Base-by-base conservation (phyloP, 2,888 invertebrate species). In the Plebejus argus region DNA sequence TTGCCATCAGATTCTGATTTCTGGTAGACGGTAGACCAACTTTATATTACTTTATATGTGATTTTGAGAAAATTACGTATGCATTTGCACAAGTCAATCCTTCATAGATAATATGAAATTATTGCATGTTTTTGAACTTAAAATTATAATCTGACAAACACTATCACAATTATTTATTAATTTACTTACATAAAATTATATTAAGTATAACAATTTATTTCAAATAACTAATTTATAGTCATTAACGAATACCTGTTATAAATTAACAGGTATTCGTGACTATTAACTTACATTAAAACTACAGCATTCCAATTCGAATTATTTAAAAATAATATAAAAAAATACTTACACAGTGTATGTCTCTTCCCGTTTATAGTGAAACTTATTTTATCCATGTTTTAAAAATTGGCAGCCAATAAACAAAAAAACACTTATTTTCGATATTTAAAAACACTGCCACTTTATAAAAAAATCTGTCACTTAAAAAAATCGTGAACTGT, bases 351-450 rank as follows among this genome's bases (percentile, higher is more conserved):
- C 35, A 90, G 76, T 5, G 83, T 81, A 80, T 85, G 88, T 0
- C 79, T 82, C 8, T 88, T 86, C 12, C 89, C 89, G 76, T 91
- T 91, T 0, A 91, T 82, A 0, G 87, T 87, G 76, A 91, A 90
- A 74, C 84, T 79, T 70, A 90, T 85, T 83, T 85, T 86, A 82
- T 90, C 88, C 89, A 90, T 90, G 0, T 76, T 84, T 33, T 7
- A 10, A 76, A 23, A 23, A 58, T 20, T 58, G 3, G 8, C 20
- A 58, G n/a, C 8, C 56, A 56, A 4, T 7, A 56, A 18, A 18
- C 7, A n/a, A 56, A 56, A 18, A 18, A 53, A 53, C 15, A n/a
- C 56, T 56, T 18, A 3, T 45, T 45, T 10, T 45, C 45, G 39
- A 39, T 39, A 8, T 45, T 45, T 45, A 53, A 53, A 53, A 49